Conservation (phyloP, 53 echinoderm and acorn worm species). For the Astropecten irregularis region DNA sequence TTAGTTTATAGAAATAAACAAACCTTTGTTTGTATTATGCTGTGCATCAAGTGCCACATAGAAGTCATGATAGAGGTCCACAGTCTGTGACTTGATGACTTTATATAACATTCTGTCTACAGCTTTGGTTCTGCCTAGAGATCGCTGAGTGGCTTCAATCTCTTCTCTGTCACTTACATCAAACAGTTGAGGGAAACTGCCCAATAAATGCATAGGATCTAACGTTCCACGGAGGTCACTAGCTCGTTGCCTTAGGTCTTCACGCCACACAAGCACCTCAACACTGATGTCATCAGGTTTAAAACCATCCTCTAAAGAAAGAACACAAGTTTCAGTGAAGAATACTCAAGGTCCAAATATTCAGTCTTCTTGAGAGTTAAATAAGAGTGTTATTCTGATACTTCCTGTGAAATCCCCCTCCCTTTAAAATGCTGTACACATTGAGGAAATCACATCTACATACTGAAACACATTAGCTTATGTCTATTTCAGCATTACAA, state of each 20-base stretch:
- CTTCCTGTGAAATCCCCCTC: not conserved
- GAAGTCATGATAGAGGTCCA: slow-evolving; percentile 29
- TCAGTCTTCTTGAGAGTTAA: too few relatives aligned
- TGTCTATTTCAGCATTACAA: too few relatives aligned
- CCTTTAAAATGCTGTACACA: too few relatives aligned
- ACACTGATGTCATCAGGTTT: slow-evolving; percentile 10
- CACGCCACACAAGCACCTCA: slow-evolving; percentile 26
- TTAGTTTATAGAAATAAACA: too few relatives aligned
- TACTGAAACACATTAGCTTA: too few relatives aligned
- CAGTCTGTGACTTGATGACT: slow-evolving; percentile 31
- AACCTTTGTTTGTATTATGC: slow-evolving; percentile 27
- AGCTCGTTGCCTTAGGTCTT: slow-evolving; percentile 18
- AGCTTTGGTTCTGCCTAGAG: slow-evolving; percentile 44
- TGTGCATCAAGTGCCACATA: slow-evolving; percentile 11
- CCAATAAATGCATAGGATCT: slow-evolving; percentile 12
- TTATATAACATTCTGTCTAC: slow-evolving; percentile 49
- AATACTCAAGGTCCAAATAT: too few relatives aligned
- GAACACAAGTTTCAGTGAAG: too few relatives aligned
- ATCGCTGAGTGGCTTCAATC: slow-evolving; percentile 34
- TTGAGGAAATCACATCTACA: too few relatives aligned
- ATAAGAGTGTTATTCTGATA: too few relatives aligned
- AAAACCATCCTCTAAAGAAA: slow-evolving; percentile 10
- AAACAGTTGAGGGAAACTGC: not conserved
- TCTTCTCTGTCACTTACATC: slow-evolving; percentile 34
- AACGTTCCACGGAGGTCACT: slow-evolving; percentile 1